A percentile compares a stretch with the other conserved stretches of the same genome.
Conservation (phyloP, 1,140 invertebrate genomes). For the Mylabris phalerata region DNA sequence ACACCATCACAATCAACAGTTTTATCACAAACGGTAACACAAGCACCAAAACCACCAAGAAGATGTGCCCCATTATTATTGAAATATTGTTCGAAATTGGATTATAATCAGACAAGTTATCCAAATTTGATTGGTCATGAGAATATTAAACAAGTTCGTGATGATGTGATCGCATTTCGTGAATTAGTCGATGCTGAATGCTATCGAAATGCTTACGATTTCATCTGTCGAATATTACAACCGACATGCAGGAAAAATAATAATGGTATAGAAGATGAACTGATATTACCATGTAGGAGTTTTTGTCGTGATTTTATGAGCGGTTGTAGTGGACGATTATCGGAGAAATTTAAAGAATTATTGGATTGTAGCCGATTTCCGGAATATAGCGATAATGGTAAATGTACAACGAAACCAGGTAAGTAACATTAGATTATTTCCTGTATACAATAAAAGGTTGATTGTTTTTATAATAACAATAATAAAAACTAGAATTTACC, state of each 20-base stretch:
- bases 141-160: constrained; percentile 59
- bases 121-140: constrained; percentile 68
- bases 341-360: constrained; percentile 58
- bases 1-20: constrained; percentile 45
- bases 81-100: constrained; percentile 62
- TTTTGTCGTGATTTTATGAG: constrained; percentile 80
- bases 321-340: constrained; percentile 69
- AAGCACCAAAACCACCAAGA: constrained; percentile 49
- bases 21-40: constrained; percentile 38
- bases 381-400: constrained; percentile 63
- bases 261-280: constrained; percentile 42
- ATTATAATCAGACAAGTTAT: constrained; percentile 75
- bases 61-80: constrained; percentile 61
- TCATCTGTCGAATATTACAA: constrained; percentile 78
- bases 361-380: constrained; percentile 77
- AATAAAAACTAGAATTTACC: neutral
- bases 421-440: constrained; percentile 17
- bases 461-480: no score
- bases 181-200: constrained; percentile 84
- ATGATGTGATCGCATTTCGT: constrained; percentile 74
- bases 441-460: neutral
- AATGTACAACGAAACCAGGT: constrained; percentile 72
- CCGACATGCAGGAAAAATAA: constrained; percentile 57
- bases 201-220: constrained; percentile 74
- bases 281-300: constrained; percentile 68